These are phyloP conservation scores for Antedon mediterranea DNA, from an alignment of 53 echinoderm and acorn worm species.

Conservation along the genomic window DNA sequence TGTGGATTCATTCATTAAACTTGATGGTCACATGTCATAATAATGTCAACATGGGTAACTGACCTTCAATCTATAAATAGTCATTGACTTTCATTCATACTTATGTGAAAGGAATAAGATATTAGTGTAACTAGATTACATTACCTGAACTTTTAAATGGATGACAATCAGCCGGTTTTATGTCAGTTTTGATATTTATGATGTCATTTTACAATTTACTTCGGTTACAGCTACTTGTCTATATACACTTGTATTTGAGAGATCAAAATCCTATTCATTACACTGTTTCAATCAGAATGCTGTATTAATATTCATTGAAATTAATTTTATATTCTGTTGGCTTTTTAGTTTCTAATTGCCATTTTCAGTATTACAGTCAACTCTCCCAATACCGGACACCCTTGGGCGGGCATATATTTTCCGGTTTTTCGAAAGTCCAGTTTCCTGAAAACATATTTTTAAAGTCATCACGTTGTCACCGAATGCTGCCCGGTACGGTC, in stretches of 20 bases:
- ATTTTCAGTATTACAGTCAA: no score
- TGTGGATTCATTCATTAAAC: constrained; percentile 25
- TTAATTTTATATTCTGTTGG: background rate
- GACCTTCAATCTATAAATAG: constrained; percentile 1
- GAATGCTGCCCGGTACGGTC: no score
- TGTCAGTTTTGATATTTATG: background rate
- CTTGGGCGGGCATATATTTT: no score
- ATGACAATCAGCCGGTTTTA: background rate
- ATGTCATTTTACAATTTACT: background rate
- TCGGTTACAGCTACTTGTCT: background rate
- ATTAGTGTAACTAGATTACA: background rate
- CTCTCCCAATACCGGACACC: no score
- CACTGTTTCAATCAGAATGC: background rate
- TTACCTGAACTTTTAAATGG: background rate
- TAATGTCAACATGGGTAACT: constrained; percentile 1
- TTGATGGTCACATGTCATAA: constrained; percentile 1
- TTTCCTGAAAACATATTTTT: no score
- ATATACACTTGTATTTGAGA: background rate
- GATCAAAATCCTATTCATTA: background rate
- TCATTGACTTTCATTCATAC: background rate
- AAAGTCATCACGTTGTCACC: no score
- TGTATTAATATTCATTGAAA: background rate
- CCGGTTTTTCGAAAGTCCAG: no score
- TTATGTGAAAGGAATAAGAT: constrained; percentile 1
- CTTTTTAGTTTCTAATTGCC: background rate